Base-by-base conservation (phyloP, 2,888 invertebrate genomes). In the Tridacna gigas region DNA sequence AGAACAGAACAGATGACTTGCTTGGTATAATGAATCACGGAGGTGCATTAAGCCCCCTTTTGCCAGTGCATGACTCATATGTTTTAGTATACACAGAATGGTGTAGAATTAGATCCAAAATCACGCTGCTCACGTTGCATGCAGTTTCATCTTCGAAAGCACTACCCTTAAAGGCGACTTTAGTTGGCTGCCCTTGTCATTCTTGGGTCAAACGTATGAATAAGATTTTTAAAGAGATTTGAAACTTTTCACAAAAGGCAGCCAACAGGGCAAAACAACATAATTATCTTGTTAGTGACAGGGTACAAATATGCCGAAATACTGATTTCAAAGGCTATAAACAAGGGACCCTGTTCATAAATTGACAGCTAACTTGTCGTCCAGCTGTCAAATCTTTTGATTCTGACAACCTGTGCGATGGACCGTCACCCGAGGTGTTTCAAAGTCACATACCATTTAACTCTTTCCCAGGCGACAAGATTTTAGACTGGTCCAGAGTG, bases 301-400 rank as follows among this genome's bases (percentile, higher is more conserved):
- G 26, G 3, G 47, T 15, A 71, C 51, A 71, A 51, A 51, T 71
- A 71, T 22, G 71, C 15, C 51, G 26, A 71, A 71, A 48, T 51
- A 51, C 26, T 48, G 51, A 71, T 71, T 51, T 71, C 71, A 71
- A 51, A 48, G 71, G 71, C 71, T 25, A 48, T 51, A 51, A 71
- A 71, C 51, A 51, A 51, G 56, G 45, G 67, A 67, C 9, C 37
- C 67, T 67, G 67, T 67, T 67, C 67, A 47, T 71, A 12, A 51
- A 1, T 22, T 71, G 71, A 71, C 71, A 51, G 51, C 25, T 71
- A 51, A 51, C 51, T 26, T 71, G 71, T 71, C 71, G 71, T 25
- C 71, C 25, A 51, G 48, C 51, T 71, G 71, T 71, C 71, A 71
- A 71, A 71, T 51, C 51, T 71, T 47, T 71, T 71, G 47, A 67